Evolutionary conservation across 2,888 invertebrate species (phyloP), one percentile per base, ranked within the genome.

Genomic region (Hipparchia sbordonii): DNA sequence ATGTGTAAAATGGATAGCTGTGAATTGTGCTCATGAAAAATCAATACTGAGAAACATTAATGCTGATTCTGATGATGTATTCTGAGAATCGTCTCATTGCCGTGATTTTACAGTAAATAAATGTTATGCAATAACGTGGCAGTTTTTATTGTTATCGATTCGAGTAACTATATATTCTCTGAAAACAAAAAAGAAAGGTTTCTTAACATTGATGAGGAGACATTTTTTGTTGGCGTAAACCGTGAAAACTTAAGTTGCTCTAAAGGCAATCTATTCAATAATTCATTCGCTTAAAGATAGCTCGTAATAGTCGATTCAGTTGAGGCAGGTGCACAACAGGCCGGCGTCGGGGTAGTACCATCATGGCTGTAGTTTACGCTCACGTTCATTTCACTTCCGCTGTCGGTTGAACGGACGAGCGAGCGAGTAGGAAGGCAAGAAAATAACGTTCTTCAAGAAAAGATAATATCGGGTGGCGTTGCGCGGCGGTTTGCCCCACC

Each of bases 311-410:
- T 67, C 67, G 67, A 67, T 54, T 67, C 61, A 65, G 72, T 65
- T 52, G 51, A 65, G 73, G 78, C 79, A 81, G 79, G 79, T 80
- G 80, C 74, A 77, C 77, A 74, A 74, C 72, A 70, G 67, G 72
- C 67, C 73, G 75, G 74, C 51, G 71, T 10, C 39, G 54, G 71
- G 75, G 76, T 76, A 78, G 77, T 76, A 79, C 77, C 79, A 77
- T 78, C 77, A 75, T 74, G 85, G 85, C 82, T 87, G 86, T 86
- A 88, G 87, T 90, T 89, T 90, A 90, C 89, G 89, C 89, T 87
- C 89, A 90, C 90, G 90, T 91, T 89, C 88, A 86, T 88, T 91
- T 90, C 88, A 92, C 92, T 92, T 93, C 93, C 92, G 91, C 85
- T 85, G 91, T 85, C 90, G 90, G 92, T 91, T 90, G 90, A 90